Percentiles rank a stretch among this genome's conserved stretches.
Conservation (phyloP, 2,888 invertebrate species). For the Caenorhabditis sp. region DNA sequence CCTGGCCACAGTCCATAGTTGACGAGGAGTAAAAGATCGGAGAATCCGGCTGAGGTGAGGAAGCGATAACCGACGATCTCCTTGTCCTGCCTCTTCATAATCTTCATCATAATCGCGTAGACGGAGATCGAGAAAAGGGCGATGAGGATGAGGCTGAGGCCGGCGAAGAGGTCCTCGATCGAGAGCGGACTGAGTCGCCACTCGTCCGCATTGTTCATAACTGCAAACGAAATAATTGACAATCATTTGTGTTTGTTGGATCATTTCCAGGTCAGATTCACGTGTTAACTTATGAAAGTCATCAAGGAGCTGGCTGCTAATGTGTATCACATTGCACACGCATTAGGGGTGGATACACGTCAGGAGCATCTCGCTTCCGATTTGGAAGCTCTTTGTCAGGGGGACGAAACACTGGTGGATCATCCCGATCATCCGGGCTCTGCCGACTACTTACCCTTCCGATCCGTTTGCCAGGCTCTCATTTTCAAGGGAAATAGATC, state of each 20-base stretch:
- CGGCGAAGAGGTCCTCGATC: conserved; percentile 71
- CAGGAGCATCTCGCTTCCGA: conserved; percentile 39
- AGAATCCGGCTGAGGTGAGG: conserved; percentile 70
- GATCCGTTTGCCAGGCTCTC: conserved; percentile 48
- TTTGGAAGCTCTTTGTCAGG: neutral
- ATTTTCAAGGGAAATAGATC: conserved; percentile 18
- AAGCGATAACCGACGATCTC: conserved; percentile 77
- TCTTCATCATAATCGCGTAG: conserved; percentile 68
- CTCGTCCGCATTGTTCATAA: conserved; percentile 57
- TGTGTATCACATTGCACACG: conserved; percentile 23
- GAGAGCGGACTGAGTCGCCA: conserved; percentile 68
- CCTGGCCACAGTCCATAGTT: conserved; percentile 77
- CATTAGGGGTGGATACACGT: conserved; percentile 44
- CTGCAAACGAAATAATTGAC: conserved; percentile 32
- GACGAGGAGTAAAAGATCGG: conserved; percentile 73
- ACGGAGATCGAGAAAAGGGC: conserved; percentile 69
- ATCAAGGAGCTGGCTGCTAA: neutral
- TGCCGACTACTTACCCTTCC: conserved; percentile 41
- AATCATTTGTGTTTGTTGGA: neutral
- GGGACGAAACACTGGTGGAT: neutral
- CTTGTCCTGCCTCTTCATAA: conserved; percentile 75
- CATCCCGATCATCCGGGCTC: conserved; percentile 31
- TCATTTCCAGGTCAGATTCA: conserved; percentile 10
- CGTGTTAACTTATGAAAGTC: conserved; percentile 15
- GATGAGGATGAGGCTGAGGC: conserved; percentile 65